Base-by-base conservation (phyloP, 2,113 vertebrate genomes). In the Poeciliopsis retropinna region DNA sequence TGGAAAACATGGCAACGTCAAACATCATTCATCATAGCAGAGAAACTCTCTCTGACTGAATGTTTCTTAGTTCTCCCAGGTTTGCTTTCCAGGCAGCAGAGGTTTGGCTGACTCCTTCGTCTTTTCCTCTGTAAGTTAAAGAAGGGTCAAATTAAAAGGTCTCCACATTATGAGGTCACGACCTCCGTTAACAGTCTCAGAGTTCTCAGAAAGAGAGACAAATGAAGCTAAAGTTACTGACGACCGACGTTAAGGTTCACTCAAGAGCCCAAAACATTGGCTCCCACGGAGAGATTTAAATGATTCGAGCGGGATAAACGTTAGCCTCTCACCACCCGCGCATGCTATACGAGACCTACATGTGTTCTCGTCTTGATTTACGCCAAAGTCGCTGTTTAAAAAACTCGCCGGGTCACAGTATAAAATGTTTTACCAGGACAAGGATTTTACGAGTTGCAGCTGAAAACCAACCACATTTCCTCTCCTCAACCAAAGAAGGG, bases 361-460 rank as follows among this genome's bases (percentile, higher is more conserved):
- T 81, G 70, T 73, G 81, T 88, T 86, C 73, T 75, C 77, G 71
- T 34, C 79, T 31, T 92, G 87, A 93, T 93, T 94, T 92, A 94
- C 71, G 80, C 80, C 75, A 80, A 86, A 85, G 84, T 63, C 76
- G 87, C 82, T 72, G 87, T 87, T 92, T 88, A 83, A 92, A 91
- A 89, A 81, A 83, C 79, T 89, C 92, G 89, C 77, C 82, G 73
- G 84, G 84, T 88, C 70, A 54, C 75, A 51, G 83, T 83, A 91
- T 91, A 83, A 91, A 94, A 92, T 89, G 88, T 89, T 93, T 92
- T 89, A 92, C 77, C 89, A 89, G 87, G 85, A 92, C 89, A 90
- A 71, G 57, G 83, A 73, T 83, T 92, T 93, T 93, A 93, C 32
- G 83, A 87, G 85, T 79, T 82, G 72, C 87, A 92, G 82, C 86